Base-by-base conservation (phyloP, 2,113 vertebrate species). In the Ibidorhyncha struthersii region DNA sequence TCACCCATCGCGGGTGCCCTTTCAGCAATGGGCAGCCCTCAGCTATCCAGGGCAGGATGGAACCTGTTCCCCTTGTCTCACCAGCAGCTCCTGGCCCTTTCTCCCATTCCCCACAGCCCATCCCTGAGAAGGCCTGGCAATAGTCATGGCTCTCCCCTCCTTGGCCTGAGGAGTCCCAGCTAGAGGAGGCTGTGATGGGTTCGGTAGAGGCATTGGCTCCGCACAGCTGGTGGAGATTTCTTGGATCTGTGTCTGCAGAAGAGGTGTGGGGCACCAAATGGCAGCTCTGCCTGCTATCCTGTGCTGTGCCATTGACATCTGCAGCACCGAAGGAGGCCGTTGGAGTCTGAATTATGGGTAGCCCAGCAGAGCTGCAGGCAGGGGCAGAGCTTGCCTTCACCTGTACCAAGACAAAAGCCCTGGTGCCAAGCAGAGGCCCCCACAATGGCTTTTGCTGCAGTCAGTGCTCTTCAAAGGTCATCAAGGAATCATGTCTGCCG, bases 271-370 rank as follows among this genome's bases (percentile, higher is more conserved):
- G 12, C 43, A 77, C 52, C 2, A 9, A 53, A 59, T 0, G 30
- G 62, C 61, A 12, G 30, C 49, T 76, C 50, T 71, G 50, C 9
- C 26, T 1, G 0, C 41, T 36, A 21, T 43, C 16, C 13, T 70
- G 9, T 59, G 9, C 23, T 1, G 1, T 36, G 10, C 12, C 1
- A 1, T 27, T 83, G 61, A 17, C 0, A 0, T 15, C 59, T 79
- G 72, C 41, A 79, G 29, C 41, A 62, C 17, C 1, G 1, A 53
- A 56, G 40, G 49, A 32, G 7, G 36, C 6, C 1, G 0, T 8
- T 36, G 38, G 38, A 45, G 32, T 53, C 29, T 74, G 49, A 15
- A n/a, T 40, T 79, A 40, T 11, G 10, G 50, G n/a, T 66, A 61
- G 21, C 38, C 18, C n/a, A 34, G 19, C 22, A 70, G 30, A 82